Evolutionary conservation across 2,888 invertebrate genomes (phyloP), one percentile per base, ranked within the genome.

Genomic region (Frankliniella intonsa): DNA sequence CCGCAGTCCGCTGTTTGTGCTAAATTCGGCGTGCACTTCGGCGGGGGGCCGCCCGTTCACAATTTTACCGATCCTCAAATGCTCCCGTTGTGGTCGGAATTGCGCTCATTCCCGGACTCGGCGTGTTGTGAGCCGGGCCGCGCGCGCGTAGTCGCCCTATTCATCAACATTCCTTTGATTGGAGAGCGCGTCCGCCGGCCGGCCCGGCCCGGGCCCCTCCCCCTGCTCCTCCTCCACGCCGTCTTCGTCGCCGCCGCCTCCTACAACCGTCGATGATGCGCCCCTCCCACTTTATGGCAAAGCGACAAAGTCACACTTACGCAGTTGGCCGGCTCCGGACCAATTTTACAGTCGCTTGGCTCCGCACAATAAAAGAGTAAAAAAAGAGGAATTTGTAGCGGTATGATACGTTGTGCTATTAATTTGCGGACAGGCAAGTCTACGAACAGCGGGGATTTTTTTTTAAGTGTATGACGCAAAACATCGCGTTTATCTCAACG

Each of bases 301-400:
- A 76, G 69, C 69, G 69, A 76, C 69, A 76, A 76, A 76, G 69
- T 76, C 69, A 25, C 25, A 76, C 69, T 76, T 76, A 76, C 25
- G 22, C 69, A 25, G 69, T 22, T 25, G 38, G 38, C 38, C 69
- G 9, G 25, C 25, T 22, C 69, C 17, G 62, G 22, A 25, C 22
- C 25, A 76, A 76, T 76, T 76, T 76, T 25, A 22, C 69, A 25
- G 22, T 76, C 69, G 69, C 69, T 76, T 76, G n/a, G 25, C 22
- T 25, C 9, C 69, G 25, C 9, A 76, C 22, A 76, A n/a, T 22
- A 25, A 55, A 55, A 55, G 55, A 55, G 12, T 2, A 12, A 55
- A 55, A 7, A 55, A 55, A 5, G 14, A 55, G 14, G 55, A 55
- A 17, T 55, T 14, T 14, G 5, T 55, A 38, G 38, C 5, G 38